Conservation (phyloP, 2,888 invertebrate genomes). For the Panopea generosa region DNA sequence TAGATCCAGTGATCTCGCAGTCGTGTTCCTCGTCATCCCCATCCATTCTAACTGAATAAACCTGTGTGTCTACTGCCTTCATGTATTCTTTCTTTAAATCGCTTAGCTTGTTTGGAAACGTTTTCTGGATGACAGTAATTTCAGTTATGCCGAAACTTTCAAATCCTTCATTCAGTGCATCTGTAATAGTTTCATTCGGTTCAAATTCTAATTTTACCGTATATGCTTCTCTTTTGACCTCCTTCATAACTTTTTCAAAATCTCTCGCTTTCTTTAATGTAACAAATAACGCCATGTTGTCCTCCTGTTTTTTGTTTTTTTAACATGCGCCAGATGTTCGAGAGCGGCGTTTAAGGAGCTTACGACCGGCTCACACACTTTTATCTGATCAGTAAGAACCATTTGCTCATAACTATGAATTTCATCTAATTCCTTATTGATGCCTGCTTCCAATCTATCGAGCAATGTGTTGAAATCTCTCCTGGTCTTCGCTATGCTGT, state of each 20-base stretch:
- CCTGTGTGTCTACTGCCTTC: conserved; percentile 48
- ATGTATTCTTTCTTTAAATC: conserved; percentile 41
- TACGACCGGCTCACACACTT: conserved; percentile 22
- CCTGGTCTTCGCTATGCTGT: conserved; percentile 25
- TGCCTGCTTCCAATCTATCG: conserved; percentile 39
- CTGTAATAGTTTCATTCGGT: conserved; percentile 10
- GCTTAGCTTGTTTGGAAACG: conserved; percentile 37
- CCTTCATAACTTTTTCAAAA: conserved; percentile 30
- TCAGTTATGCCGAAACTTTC: conserved; percentile 25
- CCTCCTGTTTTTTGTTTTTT: conserved; percentile 51
- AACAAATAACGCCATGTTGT: conserved; percentile 40
- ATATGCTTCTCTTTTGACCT: conserved; percentile 50
- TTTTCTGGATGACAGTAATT: conserved; percentile 36
- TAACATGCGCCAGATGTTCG: conserved; percentile 21
- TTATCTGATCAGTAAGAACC: conserved; percentile 34
- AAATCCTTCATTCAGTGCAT: conserved; percentile 24
- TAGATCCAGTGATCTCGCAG: conserved; percentile 55
- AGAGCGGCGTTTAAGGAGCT: neutral
- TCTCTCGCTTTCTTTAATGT: conserved; percentile 33
- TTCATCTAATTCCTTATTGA: conserved; percentile 24
- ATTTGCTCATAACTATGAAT: conserved; percentile 28
- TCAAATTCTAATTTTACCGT: conserved; percentile 22
- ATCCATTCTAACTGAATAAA: conserved; percentile 50
- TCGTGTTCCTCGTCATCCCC: conserved; percentile 49
- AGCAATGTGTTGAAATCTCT: conserved; percentile 44